These are phyloP conservation scores for Brachionus manjavacas DNA, from an alignment of 1,140 invertebrate species.

Conservation along the genomic window DNA sequence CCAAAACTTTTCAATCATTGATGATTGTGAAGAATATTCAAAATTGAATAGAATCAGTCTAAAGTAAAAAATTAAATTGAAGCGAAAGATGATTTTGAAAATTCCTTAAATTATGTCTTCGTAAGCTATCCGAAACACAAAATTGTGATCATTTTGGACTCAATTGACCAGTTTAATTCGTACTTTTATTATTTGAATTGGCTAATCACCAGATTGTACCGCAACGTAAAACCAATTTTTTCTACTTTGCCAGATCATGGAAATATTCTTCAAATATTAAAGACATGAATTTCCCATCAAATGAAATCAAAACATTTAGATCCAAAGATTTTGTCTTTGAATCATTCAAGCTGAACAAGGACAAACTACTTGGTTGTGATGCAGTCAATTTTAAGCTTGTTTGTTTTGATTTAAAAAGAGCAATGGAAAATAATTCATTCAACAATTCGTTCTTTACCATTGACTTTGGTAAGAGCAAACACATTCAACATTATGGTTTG, in stretches of 20 bases:
- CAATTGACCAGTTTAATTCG: slow-evolving; percentile 48
- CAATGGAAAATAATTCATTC: background rate
- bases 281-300: background rate
- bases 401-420: background rate
- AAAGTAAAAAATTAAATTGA: background rate
- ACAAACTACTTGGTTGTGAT: background rate
- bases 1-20: background rate
- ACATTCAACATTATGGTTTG: background rate
- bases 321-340: too few species aligned
- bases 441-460: background rate
- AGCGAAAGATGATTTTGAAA: background rate
- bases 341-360: too few species aligned
- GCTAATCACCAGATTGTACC: slow-evolving; percentile 49
- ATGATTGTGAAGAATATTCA: background rate
- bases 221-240: slow-evolving; percentile 51
- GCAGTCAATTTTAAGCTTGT: background rate
- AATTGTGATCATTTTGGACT: slow-evolving; percentile 51
- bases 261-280: background rate
- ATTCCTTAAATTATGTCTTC: background rate
- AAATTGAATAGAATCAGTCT: background rate
- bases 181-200: slow-evolving; percentile 49
- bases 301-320: background rate
- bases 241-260: slow-evolving; percentile 46
- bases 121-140: slow-evolving; percentile 44
- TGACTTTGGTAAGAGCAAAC: background rate